phyloP scores from a whole-genome alignment of 2,113 vertebrate species.

The Philantomba maxwellii region DNA sequence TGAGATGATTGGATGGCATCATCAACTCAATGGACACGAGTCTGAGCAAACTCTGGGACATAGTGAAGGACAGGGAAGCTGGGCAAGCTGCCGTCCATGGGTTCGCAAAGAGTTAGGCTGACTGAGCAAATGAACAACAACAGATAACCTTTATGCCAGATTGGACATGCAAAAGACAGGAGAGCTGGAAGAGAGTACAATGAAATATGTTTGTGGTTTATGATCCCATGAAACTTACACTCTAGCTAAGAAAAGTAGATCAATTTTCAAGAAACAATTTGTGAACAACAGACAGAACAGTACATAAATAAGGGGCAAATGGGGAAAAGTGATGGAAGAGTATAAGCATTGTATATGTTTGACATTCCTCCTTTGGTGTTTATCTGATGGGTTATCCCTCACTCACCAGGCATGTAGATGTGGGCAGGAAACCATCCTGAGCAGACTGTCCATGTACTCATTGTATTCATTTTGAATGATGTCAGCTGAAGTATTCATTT shows the following conservation, averaged over 20 bases:
- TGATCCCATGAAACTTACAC: conserved; percentile 7
- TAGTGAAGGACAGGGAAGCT: background rate
- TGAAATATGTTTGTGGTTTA: background rate
- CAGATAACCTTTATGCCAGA: background rate
- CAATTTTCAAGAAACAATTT: conserved; percentile 32
- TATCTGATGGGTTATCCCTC: conserved; percentile 27
- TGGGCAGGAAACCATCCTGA: conserved; percentile 41
- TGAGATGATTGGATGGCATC: background rate
- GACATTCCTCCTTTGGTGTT: conserved; percentile 36
- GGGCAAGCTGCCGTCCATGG: background rate
- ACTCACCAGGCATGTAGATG: conserved; percentile 47
- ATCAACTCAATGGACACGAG: background rate
- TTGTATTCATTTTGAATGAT: conserved; percentile 13
- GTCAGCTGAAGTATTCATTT: conserved; percentile 17
- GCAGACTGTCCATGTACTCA: conserved; percentile 14
- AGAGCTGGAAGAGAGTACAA: background rate
- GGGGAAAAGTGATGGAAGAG: conserved; percentile 2
- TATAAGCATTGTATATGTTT: background rate
- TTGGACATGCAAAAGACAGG: background rate
- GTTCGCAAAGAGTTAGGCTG: background rate
- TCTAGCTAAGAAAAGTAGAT: conserved; percentile 34
- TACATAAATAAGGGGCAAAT: conserved; percentile 33
- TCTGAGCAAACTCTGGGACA: background rate
- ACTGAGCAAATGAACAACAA: background rate
- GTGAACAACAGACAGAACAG: conserved; percentile 6